Percentiles rank a stretch among this genome's conserved stretches.
These are phyloP conservation scores for Phoebastria nigripes DNA, from an alignment of 2,797 vertebrate genomes.

Conservation along the genomic window DNA sequence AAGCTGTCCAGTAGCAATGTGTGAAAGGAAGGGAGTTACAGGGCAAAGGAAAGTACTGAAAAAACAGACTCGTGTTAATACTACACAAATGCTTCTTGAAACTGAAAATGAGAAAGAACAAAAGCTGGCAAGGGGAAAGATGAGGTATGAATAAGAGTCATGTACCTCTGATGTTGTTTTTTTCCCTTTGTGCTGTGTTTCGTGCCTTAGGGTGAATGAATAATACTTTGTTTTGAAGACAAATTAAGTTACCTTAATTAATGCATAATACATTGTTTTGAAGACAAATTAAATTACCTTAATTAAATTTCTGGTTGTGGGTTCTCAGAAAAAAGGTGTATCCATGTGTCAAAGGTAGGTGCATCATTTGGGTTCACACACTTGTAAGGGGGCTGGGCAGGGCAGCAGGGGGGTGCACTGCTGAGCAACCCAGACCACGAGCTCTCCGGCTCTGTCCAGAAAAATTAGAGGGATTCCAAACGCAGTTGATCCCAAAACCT, in stretches of 20 bases:
- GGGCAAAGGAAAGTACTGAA: slow-evolving; percentile 22
- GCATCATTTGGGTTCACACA: not conserved
- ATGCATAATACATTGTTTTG: slow-evolving; percentile 43
- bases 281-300: slow-evolving; percentile 35
- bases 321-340: not conserved
- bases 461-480: not conserved
- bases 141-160: slow-evolving; percentile 46
- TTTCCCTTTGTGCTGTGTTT: slow-evolving; percentile 3
- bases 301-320: slow-evolving; percentile 22
- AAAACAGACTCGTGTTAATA: slow-evolving; percentile 20
- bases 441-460: not conserved
- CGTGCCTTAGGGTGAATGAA: slow-evolving; percentile 29
- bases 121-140: slow-evolving; percentile 17
- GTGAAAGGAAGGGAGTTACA: slow-evolving; percentile 46
- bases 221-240: slow-evolving; percentile 55
- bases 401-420: not conserved
- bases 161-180: slow-evolving; percentile 34
- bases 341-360: not conserved
- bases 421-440: not conserved
- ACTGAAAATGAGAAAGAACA: slow-evolving; percentile 28
- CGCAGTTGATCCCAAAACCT: not conserved
- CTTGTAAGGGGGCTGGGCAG: not conserved
- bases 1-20: slow-evolving; percentile 9
- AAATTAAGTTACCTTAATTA: slow-evolving; percentile 57
- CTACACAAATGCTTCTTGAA: slow-evolving; percentile 10